Percentiles rank a stretch among this genome's conserved stretches.
Conservation (phyloP, 1,140 invertebrate genomes). For the Trachymyrmex cornetzi region DNA sequence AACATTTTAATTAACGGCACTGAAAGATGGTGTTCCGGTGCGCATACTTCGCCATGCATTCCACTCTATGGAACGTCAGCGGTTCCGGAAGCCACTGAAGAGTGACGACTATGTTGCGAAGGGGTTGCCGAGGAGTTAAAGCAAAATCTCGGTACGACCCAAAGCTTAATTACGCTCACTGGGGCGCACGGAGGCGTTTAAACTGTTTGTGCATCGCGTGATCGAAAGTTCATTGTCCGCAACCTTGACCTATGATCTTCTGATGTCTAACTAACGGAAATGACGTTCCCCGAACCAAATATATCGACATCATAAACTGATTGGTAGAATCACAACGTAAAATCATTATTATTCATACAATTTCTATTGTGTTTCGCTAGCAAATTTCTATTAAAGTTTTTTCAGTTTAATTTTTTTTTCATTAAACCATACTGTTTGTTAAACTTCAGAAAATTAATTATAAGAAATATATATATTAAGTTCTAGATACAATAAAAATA, state of each 20-base stretch:
- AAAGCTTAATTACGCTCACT: conserved; percentile 38
- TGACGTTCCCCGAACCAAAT: background rate
- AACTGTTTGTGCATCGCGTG: conserved; percentile 40
- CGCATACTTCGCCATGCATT: conserved; percentile 26
- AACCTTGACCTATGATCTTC: conserved; percentile 45
- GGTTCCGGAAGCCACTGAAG: conserved; percentile 38
- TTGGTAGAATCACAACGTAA: background rate
- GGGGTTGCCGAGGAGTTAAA: conserved; percentile 34
- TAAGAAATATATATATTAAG: background rate
- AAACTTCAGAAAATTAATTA: background rate
- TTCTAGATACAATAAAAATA: background rate
- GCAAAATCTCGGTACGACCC: conserved; percentile 41
- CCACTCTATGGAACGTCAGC: conserved; percentile 41
- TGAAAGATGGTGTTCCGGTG: conserved; percentile 4
- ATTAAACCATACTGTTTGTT: background rate
- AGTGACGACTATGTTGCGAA: conserved; percentile 31
- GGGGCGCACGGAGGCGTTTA: conserved; percentile 1
- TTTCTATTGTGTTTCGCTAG: conserved; percentile 21
- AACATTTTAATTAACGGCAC: conserved; percentile 76
- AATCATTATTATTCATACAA: conserved; percentile 22
- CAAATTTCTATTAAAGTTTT: conserved; percentile 40
- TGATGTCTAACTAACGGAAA: background rate
- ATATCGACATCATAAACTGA: background rate
- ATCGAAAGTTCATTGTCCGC: conserved; percentile 42
- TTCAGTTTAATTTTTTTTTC: background rate